Conservation (phyloP, 2,797 vertebrate species). For the Lacerta bilineata region DNA sequence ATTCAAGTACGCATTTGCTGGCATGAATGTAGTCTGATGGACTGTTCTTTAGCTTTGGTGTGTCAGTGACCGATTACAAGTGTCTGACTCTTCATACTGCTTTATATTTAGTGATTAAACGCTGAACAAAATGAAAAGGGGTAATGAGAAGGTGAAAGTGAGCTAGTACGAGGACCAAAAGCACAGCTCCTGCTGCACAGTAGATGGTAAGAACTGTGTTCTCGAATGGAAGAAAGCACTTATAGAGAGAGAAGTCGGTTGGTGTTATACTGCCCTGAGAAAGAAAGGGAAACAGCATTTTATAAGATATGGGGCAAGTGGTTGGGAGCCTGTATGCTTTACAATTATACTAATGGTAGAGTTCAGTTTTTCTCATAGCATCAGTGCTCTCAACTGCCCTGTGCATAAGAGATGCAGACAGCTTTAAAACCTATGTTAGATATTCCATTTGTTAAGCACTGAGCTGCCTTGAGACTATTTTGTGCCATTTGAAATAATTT, state of each 20-base stretch:
- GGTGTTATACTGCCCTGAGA: slow-evolving; percentile 89
- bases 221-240: slow-evolving; percentile 94
- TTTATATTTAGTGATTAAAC: slow-evolving; percentile 88
- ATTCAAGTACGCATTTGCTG: slow-evolving; percentile 71
- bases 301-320: background rate
- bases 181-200: slow-evolving; percentile 74
- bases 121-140: slow-evolving; percentile 83
- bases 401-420: background rate
- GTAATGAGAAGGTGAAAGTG: slow-evolving; percentile 83
- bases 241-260: slow-evolving; percentile 85
- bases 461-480: background rate
- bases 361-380: slow-evolving; percentile 54
- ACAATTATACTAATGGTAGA: slow-evolving; percentile 42
- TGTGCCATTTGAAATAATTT: slow-evolving; percentile 13
- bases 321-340: slow-evolving; percentile 4
- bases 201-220: slow-evolving; percentile 88
- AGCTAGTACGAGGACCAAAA: slow-evolving; percentile 79
- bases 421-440: slow-evolving; percentile 24
- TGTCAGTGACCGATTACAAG: slow-evolving; percentile 69
- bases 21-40: slow-evolving; percentile 71
- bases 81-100: slow-evolving; percentile 81
- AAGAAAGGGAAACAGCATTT: slow-evolving; percentile 52
- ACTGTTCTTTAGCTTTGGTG: slow-evolving; percentile 76
- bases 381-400: slow-evolving; percentile 62
- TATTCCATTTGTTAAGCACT: slow-evolving; percentile 21